Evolutionary conservation across 2,113 vertebrate species (phyloP).

Genomic region (Scatophagus argus): DNA sequence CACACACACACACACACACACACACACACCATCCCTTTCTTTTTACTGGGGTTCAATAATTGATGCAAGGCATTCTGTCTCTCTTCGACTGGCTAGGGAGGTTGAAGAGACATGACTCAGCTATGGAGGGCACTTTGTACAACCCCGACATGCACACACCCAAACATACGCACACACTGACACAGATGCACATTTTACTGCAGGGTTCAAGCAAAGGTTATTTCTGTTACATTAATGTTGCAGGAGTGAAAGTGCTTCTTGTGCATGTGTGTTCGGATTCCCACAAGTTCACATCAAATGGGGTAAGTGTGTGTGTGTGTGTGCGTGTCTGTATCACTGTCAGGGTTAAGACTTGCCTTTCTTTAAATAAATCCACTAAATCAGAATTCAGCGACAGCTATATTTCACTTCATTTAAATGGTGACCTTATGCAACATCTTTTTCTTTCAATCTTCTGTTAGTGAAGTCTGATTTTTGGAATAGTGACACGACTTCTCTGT

Average conservation of each 20-base stretch:
- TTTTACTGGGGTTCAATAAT: slow-evolving; percentile 69
- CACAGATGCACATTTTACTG: slow-evolving; percentile 46
- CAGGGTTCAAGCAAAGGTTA: slow-evolving; percentile 74
- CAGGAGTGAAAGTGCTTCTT: slow-evolving; percentile 54
- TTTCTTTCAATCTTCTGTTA: background rate
- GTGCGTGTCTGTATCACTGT: slow-evolving; percentile 4
- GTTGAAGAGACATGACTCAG: slow-evolving; percentile 75
- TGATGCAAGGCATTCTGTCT: slow-evolving; percentile 73
- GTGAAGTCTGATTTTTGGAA: background rate
- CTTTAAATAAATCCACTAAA: slow-evolving; percentile 7
- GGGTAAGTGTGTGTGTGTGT: background rate
- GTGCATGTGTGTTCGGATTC: slow-evolving; percentile 54
- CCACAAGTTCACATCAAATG: slow-evolving; percentile 17
- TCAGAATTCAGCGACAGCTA: too few species aligned
- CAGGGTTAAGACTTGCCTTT: background rate
- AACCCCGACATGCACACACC: slow-evolving; percentile 46
- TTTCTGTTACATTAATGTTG: slow-evolving; percentile 73
- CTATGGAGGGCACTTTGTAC: slow-evolving; percentile 76
- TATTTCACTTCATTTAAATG: background rate
- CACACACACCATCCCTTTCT: slow-evolving; percentile 4
- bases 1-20: too few species aligned
- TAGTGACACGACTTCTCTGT: too few species aligned
- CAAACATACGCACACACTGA: slow-evolving; percentile 19
- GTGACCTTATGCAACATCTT: background rate
- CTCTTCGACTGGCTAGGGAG: slow-evolving; percentile 53